Conservation (phyloP, 2,888 invertebrate species). For the Noctua janthina region DNA sequence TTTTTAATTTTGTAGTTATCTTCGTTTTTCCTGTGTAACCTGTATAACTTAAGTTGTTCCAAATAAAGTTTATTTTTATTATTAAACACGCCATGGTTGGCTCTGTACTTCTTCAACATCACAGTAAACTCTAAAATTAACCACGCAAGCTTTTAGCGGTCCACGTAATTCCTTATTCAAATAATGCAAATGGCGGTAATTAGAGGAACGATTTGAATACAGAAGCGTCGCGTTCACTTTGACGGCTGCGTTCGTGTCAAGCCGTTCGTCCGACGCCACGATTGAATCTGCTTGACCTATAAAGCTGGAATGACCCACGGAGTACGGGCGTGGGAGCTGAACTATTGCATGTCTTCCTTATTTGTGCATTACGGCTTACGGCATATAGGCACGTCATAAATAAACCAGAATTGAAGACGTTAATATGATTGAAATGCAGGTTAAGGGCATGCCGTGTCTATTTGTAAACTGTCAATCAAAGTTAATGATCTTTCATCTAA, state of each 20-base stretch:
- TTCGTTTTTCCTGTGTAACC: too few relatives aligned
- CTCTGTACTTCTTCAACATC: slow-evolving; percentile 16
- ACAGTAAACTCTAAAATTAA: slow-evolving; percentile 32
- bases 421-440: slow-evolving; percentile 29
- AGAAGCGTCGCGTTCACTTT: slow-evolving; percentile 60
- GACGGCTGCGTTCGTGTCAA: slow-evolving; percentile 57
- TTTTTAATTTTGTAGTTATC: too few relatives aligned
- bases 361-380: slow-evolving; percentile 52
- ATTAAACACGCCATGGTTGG: background rate
- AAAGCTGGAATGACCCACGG: slow-evolving; percentile 60
- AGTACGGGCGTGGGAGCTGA: slow-evolving; percentile 63
- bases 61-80: too few relatives aligned
- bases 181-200: slow-evolving; percentile 63
- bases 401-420: slow-evolving; percentile 30
- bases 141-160: slow-evolving; percentile 44
- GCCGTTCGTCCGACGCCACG: slow-evolving; percentile 59
- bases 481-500: slow-evolving; percentile 5
- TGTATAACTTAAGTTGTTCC: too few relatives aligned
- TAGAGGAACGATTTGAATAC: slow-evolving; percentile 63
- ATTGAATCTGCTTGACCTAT: slow-evolving; percentile 68
- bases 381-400: slow-evolving; percentile 47
- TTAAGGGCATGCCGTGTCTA: background rate
- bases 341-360: slow-evolving; percentile 61
- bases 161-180: slow-evolving; percentile 48
- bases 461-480: slow-evolving; percentile 29